A percentile compares a stretch with the other conserved stretches of the same genome.
Evolutionary conservation across 2,888 invertebrate genomes (phyloP).

Genomic region (Keiferia lycopersicella): DNA sequence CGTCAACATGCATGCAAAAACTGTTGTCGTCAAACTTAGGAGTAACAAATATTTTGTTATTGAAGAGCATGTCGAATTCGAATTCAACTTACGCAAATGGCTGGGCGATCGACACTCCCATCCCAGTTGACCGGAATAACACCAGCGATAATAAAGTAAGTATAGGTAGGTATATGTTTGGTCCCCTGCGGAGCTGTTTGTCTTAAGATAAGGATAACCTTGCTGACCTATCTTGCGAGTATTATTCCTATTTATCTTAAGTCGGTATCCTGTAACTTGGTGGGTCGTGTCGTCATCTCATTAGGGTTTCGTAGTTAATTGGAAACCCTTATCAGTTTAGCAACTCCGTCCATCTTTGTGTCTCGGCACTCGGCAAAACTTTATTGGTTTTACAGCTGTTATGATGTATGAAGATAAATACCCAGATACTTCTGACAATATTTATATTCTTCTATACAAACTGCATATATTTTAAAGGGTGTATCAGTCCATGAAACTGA

Average conservation of each 20-base stretch:
- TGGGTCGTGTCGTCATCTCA: slow-evolving; percentile 47
- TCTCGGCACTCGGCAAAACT: too few relatives aligned
- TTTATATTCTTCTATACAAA: too few relatives aligned
- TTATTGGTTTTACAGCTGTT: too few relatives aligned
- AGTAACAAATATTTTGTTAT: slow-evolving; percentile 20
- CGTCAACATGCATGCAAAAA: background rate
- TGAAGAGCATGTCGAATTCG: slow-evolving; percentile 57
- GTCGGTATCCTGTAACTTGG: slow-evolving; percentile 44
- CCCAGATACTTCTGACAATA: too few relatives aligned
- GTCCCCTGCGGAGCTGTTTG: slow-evolving; percentile 76
- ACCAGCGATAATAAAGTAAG: slow-evolving; percentile 72
- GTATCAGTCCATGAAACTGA: too few relatives aligned
- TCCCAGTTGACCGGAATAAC: slow-evolving; percentile 69
- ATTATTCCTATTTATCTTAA: slow-evolving; percentile 36
- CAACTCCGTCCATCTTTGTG: too few relatives aligned
- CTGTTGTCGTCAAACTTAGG: slow-evolving; percentile 1
- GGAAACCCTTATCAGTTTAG: too few relatives aligned
- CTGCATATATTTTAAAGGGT: too few relatives aligned
- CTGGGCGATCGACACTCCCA: slow-evolving; percentile 73
- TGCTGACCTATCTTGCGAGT: slow-evolving; percentile 46
- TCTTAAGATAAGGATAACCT: slow-evolving; percentile 57
- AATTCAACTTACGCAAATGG: slow-evolving; percentile 65
- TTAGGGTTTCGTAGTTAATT: too few relatives aligned
- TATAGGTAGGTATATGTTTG: slow-evolving; percentile 39
- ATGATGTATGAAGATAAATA: too few relatives aligned